A percentile compares a stretch with the other conserved stretches of the same genome.
phyloP scores from a whole-genome alignment of 2,797 vertebrate genomes.

The Microhierax caerulescens region DNA sequence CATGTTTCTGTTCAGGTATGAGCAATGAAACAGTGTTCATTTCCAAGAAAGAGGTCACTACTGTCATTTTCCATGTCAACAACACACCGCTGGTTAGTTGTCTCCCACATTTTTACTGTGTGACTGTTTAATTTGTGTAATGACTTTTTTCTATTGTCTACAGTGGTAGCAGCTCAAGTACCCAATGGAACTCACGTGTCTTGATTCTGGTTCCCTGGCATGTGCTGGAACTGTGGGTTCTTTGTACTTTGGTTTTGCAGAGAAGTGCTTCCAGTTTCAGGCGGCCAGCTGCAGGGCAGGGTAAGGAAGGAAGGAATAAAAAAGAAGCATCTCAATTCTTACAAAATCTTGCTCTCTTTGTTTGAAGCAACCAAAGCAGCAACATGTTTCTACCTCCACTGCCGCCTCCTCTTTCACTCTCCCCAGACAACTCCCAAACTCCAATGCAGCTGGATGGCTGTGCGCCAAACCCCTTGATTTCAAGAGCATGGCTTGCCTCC shows the following conservation, averaged over 20 bases:
- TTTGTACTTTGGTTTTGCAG: background rate
- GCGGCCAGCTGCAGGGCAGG: background rate
- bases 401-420: background rate
- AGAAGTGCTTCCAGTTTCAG: background rate
- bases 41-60: background rate
- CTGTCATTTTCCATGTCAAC: accelerated
- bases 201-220: background rate
- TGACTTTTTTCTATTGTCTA: background rate
- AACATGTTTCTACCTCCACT: background rate
- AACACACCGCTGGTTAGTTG: accelerated
- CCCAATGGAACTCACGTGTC: accelerated
- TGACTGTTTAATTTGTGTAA: too few relatives aligned
- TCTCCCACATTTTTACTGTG: background rate
- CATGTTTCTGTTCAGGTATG: background rate
- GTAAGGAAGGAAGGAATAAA: background rate
- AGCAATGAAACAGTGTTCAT: accelerated
- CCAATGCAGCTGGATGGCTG: background rate
- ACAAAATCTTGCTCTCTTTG: background rate
- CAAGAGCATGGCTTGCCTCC: background rate
- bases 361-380: background rate
- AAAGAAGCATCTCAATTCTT: background rate
- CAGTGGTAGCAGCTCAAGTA: background rate
- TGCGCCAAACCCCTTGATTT: background rate
- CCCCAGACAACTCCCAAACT: background rate
- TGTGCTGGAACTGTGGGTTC: accelerated